phyloP scores from a whole-genome alignment of 2,797 vertebrate genomes.

The Diceros bicornis region DNA sequence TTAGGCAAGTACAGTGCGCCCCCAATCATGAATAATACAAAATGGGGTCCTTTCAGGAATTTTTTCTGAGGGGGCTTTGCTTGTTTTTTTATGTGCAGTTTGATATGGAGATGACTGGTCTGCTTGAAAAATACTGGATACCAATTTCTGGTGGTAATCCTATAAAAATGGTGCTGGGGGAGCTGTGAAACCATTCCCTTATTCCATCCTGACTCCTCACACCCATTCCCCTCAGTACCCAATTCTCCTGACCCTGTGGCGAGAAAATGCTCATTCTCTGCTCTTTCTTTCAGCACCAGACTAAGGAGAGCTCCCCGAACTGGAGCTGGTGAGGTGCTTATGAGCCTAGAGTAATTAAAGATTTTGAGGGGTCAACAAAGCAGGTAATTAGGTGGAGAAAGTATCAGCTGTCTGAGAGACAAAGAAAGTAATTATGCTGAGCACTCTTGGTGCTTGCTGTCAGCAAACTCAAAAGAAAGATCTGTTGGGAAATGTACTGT shows the following conservation, averaged over 20 bases:
- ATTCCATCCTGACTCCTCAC: neutral
- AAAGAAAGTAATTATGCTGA: conserved; percentile 73
- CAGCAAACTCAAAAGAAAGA: conserved; percentile 72
- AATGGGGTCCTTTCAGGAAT: conserved; percentile 36
- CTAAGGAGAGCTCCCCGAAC: conserved; percentile 77
- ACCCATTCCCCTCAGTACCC: neutral
- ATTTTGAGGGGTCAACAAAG: conserved; percentile 74
- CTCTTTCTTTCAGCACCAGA: conserved; percentile 80
- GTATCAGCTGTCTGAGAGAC: conserved; percentile 60
- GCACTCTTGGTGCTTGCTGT: conserved; percentile 65
- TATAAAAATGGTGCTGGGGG: neutral
- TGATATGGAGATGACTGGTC: conserved; percentile 15
- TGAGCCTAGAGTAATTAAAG: conserved; percentile 75
- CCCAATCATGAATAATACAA: conserved; percentile 67
- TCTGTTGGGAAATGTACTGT: conserved; percentile 54
- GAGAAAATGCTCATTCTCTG: conserved; percentile 71
- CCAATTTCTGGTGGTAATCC: conserved; percentile 26
- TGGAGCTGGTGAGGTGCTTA: conserved; percentile 62
- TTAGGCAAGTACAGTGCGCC: conserved; percentile 47
- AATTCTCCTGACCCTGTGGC: neutral
- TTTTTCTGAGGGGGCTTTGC: neutral
- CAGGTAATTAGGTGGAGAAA: conserved; percentile 77
- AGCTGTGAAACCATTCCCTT: conserved; percentile 30
- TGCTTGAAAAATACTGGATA: conserved; percentile 47
- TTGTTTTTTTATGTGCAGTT: conserved; percentile 43